These are phyloP conservation scores for Ceraclea dissimilis DNA, from an alignment of 2,888 invertebrate genomes.

Conservation along the genomic window DNA sequence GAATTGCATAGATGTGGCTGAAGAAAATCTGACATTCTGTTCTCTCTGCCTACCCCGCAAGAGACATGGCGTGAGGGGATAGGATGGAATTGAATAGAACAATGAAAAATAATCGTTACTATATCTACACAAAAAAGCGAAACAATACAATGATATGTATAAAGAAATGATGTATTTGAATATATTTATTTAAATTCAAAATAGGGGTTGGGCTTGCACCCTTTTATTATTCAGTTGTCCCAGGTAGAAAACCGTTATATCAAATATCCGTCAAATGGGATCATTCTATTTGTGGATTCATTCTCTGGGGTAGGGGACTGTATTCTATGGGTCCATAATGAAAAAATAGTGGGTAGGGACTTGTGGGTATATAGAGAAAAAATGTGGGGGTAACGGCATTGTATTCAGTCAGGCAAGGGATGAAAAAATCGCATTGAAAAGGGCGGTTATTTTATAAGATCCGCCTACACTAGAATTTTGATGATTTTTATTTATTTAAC, in stretches of 20 bases:
- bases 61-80: too few species aligned
- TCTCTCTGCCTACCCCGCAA: too few species aligned
- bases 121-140: too few species aligned
- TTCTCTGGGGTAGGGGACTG: not conserved
- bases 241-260: conserved; percentile 18
- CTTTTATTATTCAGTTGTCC: not conserved
- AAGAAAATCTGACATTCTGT: too few species aligned
- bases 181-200: not conserved
- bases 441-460: conserved; percentile 4
- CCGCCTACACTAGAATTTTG: conserved; percentile 1
- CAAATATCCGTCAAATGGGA: not conserved
- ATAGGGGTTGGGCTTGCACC: conserved; percentile 11
- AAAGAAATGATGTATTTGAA: not conserved
- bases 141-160: too few species aligned
- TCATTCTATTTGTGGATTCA: not conserved
- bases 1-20: too few species aligned
- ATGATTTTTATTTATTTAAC: too few species aligned
- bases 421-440: conserved; percentile 4
- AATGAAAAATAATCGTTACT: too few species aligned
- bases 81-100: too few species aligned
- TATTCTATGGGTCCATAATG: conserved; percentile 5
- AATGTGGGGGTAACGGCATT: conserved; percentile 9
- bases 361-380: conserved; percentile 19
- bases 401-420: conserved; percentile 18
- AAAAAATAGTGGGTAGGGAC: conserved; percentile 19